These are phyloP conservation scores for Protophormia terraenovae DNA, from an alignment of 2,888 invertebrate species.

Conservation along the genomic window DNA sequence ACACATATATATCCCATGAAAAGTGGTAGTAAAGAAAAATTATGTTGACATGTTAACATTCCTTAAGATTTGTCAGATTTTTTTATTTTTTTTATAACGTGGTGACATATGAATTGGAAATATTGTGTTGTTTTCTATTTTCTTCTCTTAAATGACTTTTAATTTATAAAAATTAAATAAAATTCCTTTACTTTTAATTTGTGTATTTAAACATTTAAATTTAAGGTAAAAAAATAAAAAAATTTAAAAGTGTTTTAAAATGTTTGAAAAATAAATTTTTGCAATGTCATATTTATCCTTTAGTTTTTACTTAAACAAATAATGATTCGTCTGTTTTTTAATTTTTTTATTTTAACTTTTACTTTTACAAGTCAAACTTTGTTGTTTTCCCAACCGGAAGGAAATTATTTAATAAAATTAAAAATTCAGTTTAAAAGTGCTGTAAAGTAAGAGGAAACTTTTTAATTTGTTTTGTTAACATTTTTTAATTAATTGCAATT, in stretches of 20 bases:
- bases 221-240: neutral
- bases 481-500: slow-evolving; percentile 44
- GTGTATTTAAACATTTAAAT: no score
- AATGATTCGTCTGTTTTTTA: neutral
- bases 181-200: slow-evolving; percentile 43
- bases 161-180: neutral
- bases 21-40: neutral
- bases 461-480: slow-evolving; percentile 11
- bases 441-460: neutral
- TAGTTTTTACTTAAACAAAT: neutral
- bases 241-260: neutral
- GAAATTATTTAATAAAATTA: slow-evolving; percentile 51
- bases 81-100: neutral
- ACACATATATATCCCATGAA: neutral
- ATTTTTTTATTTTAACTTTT: neutral
- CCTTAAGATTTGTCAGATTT: slow-evolving; percentile 51
- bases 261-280: neutral
- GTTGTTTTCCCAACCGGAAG: slow-evolving; percentile 20
- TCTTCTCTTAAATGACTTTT: neutral
- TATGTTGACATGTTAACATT: slow-evolving; percentile 5
- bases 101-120: slow-evolving; percentile 47
- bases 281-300: neutral
- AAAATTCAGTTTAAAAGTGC: slow-evolving; percentile 46
- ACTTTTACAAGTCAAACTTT: neutral
- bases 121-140: neutral